Percentiles rank a stretch among this genome's conserved stretches.
phyloP scores from a whole-genome alignment of 2,888 invertebrate species.

The Peribatodes rhomboidaria region DNA sequence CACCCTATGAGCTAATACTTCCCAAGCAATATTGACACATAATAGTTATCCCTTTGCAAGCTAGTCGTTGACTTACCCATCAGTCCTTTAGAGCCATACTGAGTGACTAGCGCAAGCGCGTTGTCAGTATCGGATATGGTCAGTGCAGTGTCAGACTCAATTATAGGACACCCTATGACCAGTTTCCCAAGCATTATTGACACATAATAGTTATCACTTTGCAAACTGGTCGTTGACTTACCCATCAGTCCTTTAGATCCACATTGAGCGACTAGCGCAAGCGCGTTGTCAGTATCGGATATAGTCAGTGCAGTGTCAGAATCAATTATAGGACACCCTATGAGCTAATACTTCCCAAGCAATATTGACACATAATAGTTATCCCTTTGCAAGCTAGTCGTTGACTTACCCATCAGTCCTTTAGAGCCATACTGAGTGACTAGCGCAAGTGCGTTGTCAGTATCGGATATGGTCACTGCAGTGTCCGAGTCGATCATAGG shows the following conservation, averaged over 20 bases:
- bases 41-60: too few species aligned
- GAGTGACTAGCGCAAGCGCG: slow-evolving; percentile 89
- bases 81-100: slow-evolving; percentile 90
- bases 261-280: slow-evolving; percentile 91
- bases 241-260: slow-evolving; percentile 91
- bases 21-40: too few species aligned
- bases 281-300: slow-evolving; percentile 72
- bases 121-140: slow-evolving; percentile 70
- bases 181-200: slow-evolving; percentile 94
- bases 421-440: slow-evolving; percentile 91
- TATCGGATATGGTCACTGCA: slow-evolving; percentile 65
- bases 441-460: slow-evolving; percentile 88
- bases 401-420: slow-evolving; percentile 88
- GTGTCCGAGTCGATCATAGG: slow-evolving; percentile 74
- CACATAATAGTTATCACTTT: too few species aligned
- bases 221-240: slow-evolving; percentile 43
- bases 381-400: too few species aligned
- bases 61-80: slow-evolving; percentile 79
- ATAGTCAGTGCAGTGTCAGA: too few species aligned
- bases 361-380: too few species aligned
- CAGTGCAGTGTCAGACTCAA: slow-evolving; percentile 73
- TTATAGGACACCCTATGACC: slow-evolving; percentile 85
- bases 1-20: too few species aligned
- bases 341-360: too few species aligned
- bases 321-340: too few species aligned